Conservation (phyloP, 2,113 vertebrate species). For the Clupea harengus region DNA sequence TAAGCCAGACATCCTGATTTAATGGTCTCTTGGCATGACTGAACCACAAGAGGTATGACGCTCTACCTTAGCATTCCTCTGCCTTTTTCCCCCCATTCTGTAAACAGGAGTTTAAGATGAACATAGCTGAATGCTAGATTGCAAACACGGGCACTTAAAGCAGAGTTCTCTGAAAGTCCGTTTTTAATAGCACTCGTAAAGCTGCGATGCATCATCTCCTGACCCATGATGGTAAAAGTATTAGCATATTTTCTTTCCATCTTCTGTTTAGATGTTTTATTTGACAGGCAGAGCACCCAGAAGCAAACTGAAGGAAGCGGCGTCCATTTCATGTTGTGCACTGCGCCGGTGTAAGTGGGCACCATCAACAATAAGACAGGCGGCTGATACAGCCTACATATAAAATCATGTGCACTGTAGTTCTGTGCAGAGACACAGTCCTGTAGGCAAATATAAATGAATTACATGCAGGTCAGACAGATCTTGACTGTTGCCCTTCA, state of each 20-base stretch:
- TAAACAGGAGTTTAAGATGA: neutral
- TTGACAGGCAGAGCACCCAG: neutral
- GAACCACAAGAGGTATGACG: neutral
- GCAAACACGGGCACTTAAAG: neutral
- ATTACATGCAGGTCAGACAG: no score
- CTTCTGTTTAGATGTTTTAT: neutral
- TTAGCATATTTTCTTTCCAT: neutral
- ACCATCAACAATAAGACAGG: neutral
- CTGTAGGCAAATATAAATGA: no score
- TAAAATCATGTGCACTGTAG: neutral
- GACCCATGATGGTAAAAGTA: neutral
- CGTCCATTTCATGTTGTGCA: neutral
- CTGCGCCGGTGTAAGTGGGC: neutral
- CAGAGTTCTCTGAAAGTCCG: neutral
- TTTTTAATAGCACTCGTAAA: conserved; percentile 8
- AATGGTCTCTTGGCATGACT: conserved; percentile 11
- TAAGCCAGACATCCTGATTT: conserved; percentile 33
- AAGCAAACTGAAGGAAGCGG: neutral
- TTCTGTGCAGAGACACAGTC: neutral
- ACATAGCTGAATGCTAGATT: neutral
- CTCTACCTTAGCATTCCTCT: neutral
- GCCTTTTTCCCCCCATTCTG: neutral
- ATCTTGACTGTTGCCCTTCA: no score
- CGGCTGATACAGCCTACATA: neutral
- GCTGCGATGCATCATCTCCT: conserved; percentile 5